Evolutionary conservation across 2,888 invertebrate genomes (phyloP).

Genomic region (Xestobium rufovillosum): DNA sequence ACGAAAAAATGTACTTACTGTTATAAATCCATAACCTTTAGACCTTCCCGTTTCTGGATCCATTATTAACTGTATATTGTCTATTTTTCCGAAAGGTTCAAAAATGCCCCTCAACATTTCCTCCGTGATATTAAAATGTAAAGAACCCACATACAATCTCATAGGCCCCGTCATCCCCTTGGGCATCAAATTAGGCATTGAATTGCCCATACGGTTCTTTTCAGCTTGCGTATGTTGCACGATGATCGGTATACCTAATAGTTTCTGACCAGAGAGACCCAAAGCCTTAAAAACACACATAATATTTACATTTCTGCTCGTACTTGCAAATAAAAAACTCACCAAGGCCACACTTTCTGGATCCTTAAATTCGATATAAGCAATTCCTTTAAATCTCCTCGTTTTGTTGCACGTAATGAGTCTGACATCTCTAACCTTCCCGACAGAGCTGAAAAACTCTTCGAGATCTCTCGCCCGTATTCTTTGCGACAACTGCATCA

Average conservation of each 20-base stretch:
- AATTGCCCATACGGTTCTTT: constrained; percentile 86
- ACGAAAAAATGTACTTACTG: constrained; percentile 54
- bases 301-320: too few species aligned
- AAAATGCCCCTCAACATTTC: constrained; percentile 98
- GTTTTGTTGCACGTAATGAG: constrained; percentile 99
- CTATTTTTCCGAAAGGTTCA: constrained; percentile 97
- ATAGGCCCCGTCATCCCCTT: constrained; percentile 90
- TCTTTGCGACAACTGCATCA: constrained; percentile 94
- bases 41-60: constrained; percentile 92
- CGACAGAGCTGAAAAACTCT: constrained; percentile 98
- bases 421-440: constrained; percentile 95
- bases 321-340: too few species aligned
- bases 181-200: constrained; percentile 76
- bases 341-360: constrained; percentile 94
- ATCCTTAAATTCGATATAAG: constrained; percentile 99
- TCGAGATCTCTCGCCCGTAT: constrained; percentile 92
- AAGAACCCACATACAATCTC: constrained; percentile 92
- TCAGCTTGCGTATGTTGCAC: constrained; percentile 97
- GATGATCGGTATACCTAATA: constrained; percentile 93
- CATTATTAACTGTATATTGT: constrained; percentile 89
- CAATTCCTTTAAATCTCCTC: constrained; percentile 95
- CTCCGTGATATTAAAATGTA: constrained; percentile 98
- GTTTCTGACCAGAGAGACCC: constrained; percentile 90
- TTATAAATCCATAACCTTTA: constrained; percentile 96
- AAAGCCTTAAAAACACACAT: constrained; percentile 83